Evolutionary conservation across 2,113 vertebrate genomes (phyloP).

Genomic region (Nerophis lumbriciformis): DNA sequence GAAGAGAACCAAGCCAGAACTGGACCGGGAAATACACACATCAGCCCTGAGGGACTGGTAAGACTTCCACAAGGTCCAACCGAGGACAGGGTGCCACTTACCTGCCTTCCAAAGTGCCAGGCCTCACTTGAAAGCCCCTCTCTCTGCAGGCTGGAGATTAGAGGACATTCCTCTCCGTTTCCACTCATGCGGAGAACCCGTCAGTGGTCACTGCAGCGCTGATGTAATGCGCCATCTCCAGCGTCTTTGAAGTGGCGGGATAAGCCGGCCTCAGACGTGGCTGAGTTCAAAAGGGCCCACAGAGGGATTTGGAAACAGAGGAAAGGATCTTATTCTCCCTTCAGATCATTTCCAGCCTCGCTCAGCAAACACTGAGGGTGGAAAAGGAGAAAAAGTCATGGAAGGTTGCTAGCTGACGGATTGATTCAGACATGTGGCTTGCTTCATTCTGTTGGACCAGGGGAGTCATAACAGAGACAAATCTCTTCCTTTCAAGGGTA

Average conservation of each 20-base stretch:
- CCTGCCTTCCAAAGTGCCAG: conserved; percentile 30
- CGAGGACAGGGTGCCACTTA: conserved; percentile 34
- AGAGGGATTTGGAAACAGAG: conserved; percentile 45
- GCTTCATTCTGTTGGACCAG: neutral
- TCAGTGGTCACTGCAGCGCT: conserved; percentile 35
- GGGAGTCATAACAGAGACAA: neutral
- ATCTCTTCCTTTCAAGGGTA: conserved; percentile 9
- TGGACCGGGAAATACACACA: neutral
- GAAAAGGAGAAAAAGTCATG: conserved; percentile 6
- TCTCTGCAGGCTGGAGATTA: conserved; percentile 59
- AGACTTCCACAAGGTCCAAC: conserved; percentile 15
- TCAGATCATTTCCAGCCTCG: conserved; percentile 46
- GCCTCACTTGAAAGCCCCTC: conserved; percentile 40
- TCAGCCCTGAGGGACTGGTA: conserved; percentile 22
- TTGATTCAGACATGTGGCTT: conserved; percentile 25
- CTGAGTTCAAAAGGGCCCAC: conserved; percentile 32
- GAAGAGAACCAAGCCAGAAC: too few species aligned
- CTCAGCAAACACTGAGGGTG: conserved; percentile 17
- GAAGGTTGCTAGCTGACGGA: conserved; percentile 12
- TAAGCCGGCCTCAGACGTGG: conserved; percentile 35
- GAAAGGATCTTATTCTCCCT: conserved; percentile 37
- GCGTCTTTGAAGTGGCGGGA: conserved; percentile 54
- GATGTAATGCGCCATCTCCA: conserved; percentile 28
- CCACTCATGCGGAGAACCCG: conserved; percentile 21
- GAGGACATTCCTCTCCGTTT: conserved; percentile 45